Evolutionary conservation across 92 coral and sea anemone genomes (phyloP).

Genomic region (Phenganax marumi): DNA sequence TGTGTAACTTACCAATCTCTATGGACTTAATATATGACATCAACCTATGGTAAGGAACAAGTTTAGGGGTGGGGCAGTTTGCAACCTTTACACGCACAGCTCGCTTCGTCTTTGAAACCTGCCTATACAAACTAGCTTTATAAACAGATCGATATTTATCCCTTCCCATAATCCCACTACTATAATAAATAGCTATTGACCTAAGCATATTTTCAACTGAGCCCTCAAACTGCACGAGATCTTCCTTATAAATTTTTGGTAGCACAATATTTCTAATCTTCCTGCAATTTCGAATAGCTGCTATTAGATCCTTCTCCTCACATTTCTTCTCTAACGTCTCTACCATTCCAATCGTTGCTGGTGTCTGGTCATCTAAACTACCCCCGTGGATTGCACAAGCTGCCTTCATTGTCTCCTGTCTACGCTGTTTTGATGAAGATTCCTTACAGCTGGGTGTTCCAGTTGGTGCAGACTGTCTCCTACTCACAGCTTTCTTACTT

Average conservation of each 20-base stretch:
- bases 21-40: constrained; percentile 38
- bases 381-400: not conserved
- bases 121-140: not conserved
- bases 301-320: not conserved
- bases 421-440: not conserved
- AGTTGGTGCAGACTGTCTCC: not conserved
- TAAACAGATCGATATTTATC: constrained; percentile 8
- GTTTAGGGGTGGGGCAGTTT: constrained; percentile 39
- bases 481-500: not conserved
- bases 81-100: constrained; percentile 22
- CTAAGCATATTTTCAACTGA: constrained; percentile 22
- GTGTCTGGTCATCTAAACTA: not conserved
- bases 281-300: not conserved
- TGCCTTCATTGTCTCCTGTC: not conserved
- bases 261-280: not conserved
- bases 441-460: not conserved
- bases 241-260: constrained; percentile 17
- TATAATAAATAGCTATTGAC: constrained; percentile 14
- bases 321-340: not conserved
- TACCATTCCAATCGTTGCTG: constrained; percentile 5
- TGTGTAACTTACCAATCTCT: constrained; percentile 8
- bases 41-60: constrained; percentile 36
- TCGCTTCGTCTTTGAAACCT: not conserved
- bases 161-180: constrained; percentile 26
- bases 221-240: constrained; percentile 16